Evolutionary conservation across 2,113 vertebrate species (phyloP).

Genomic region (Heteronetta atricapilla): DNA sequence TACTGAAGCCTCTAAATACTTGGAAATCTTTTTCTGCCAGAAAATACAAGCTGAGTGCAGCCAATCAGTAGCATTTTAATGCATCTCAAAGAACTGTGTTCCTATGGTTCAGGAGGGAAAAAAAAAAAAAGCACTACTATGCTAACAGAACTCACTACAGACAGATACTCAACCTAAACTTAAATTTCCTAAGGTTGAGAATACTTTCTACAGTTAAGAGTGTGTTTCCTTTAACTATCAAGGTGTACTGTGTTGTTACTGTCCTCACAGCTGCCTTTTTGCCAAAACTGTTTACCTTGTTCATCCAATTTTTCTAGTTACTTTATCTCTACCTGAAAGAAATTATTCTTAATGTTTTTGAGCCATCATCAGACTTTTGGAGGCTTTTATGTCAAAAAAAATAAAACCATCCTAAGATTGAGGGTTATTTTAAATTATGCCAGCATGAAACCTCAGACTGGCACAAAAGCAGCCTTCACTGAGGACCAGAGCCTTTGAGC

Average conservation of each 20-base stretch:
- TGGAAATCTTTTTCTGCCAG: background rate
- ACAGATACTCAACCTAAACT: background rate
- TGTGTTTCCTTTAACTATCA: background rate
- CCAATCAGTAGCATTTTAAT: background rate
- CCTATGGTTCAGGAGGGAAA: background rate
- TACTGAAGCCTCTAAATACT: background rate
- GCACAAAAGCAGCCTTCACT: background rate
- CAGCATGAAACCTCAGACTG: background rate
- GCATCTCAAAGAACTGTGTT: background rate
- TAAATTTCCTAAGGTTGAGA: background rate
- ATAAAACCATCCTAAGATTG: background rate
- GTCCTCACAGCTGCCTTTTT: background rate
- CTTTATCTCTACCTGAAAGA: background rate
- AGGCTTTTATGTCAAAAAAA: background rate
- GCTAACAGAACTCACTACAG: background rate
- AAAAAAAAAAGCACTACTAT: background rate
- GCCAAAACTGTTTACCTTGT: background rate
- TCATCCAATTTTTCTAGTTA: background rate
- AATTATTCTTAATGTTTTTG: background rate
- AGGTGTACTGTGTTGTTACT: accelerated
- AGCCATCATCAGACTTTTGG: background rate
- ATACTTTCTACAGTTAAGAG: background rate
- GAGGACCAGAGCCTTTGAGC: background rate
- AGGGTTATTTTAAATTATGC: background rate
- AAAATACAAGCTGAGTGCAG: background rate